phyloP scores from a whole-genome alignment of 2,888 invertebrate genomes.

The Itoplectis maculator region DNA sequence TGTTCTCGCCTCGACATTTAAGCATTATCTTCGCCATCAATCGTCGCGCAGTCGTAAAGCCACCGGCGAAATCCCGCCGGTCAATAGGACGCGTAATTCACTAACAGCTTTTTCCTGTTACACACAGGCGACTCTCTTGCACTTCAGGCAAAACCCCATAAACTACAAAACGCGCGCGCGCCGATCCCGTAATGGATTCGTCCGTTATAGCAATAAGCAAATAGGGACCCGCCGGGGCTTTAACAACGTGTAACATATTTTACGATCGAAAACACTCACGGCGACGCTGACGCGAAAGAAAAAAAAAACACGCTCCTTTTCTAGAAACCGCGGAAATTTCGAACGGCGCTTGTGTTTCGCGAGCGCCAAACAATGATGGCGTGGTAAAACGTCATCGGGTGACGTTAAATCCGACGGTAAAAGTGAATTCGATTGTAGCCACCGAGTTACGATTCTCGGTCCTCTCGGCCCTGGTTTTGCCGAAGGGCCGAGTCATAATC shows the following conservation, averaged over 20 bases:
- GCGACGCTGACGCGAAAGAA: background rate
- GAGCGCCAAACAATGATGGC: conserved; percentile 1
- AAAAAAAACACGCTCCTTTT: background rate
- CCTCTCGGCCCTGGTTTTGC: background rate
- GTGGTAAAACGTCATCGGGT: background rate
- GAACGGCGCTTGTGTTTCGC: conserved; percentile 38
- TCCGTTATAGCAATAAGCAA: background rate
- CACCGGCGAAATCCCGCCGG: background rate
- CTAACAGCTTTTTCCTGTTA: background rate
- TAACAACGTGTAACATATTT: background rate
- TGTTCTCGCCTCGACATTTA: too few relatives aligned
- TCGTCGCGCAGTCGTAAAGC: too few relatives aligned
- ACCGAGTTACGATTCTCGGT: background rate
- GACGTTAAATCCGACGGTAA: conserved; percentile 7
- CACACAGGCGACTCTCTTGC: background rate
- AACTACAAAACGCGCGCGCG: too few relatives aligned
- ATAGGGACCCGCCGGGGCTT: background rate
- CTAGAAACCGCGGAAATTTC: conserved; percentile 28
- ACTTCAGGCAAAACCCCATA: background rate
- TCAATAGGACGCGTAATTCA: background rate
- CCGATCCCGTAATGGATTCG: background rate
- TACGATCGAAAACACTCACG: background rate
- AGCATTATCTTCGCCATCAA: too few relatives aligned
- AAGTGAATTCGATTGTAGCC: conserved; percentile 18
- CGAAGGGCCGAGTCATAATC: background rate